Evolutionary conservation across 2,888 invertebrate species (phyloP).

Genomic region (Dichetophora obliterata): DNA sequence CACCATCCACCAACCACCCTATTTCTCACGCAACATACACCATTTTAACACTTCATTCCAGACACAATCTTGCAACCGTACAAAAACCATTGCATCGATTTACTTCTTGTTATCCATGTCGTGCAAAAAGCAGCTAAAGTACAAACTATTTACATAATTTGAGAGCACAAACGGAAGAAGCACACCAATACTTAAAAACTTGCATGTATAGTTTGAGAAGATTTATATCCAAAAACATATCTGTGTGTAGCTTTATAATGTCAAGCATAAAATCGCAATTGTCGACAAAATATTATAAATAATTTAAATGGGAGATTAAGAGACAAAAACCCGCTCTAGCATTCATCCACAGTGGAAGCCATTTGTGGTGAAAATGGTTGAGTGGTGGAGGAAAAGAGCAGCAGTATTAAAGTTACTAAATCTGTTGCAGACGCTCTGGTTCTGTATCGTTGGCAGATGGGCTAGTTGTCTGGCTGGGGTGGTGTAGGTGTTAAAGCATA

Average conservation of each 20-base stretch:
- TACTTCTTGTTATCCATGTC: not conserved
- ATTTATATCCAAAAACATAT: too few species aligned
- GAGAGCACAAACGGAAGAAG: too few species aligned
- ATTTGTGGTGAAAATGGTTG: not conserved
- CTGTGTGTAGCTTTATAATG: not conserved
- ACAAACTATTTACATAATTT: too few species aligned
- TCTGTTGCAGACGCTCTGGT: not conserved
- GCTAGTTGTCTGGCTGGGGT: not conserved
- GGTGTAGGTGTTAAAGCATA: slow-evolving; percentile 22
- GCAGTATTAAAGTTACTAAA: not conserved
- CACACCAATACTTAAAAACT: too few species aligned
- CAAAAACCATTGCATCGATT: not conserved
- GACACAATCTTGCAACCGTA: not conserved
- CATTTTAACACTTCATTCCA: not conserved
- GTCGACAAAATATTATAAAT: slow-evolving; percentile 38
- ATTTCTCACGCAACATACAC: not conserved
- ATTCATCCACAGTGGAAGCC: slow-evolving; percentile 18
- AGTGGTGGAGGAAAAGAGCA: not conserved
- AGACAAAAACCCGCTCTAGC: slow-evolving; percentile 17
- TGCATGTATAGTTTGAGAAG: too few species aligned
- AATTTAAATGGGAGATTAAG: slow-evolving; percentile 34
- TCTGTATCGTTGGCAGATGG: not conserved
- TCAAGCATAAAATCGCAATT: slow-evolving; percentile 30
- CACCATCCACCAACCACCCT: not conserved
- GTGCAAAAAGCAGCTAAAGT: too few species aligned